These are phyloP conservation scores for Malthinus flaveolus DNA, from an alignment of 2,888 invertebrate species.

Conservation along the genomic window DNA sequence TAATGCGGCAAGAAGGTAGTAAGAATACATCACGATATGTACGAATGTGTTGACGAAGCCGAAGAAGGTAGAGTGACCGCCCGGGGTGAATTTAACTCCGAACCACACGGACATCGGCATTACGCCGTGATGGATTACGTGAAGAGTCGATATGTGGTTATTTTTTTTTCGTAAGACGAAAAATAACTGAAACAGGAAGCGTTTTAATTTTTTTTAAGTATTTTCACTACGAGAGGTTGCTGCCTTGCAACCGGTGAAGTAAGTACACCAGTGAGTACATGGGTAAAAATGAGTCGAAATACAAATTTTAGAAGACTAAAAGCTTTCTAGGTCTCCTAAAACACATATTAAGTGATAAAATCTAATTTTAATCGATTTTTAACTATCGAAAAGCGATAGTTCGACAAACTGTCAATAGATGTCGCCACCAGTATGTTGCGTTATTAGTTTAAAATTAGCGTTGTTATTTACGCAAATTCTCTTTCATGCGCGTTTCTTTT, in stretches of 20 bases:
- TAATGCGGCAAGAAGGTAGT: conserved; percentile 86
- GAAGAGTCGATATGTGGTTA: conserved; percentile 90
- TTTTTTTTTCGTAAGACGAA: conserved; percentile 94
- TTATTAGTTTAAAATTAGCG: neutral
- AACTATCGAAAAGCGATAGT: too few species aligned
- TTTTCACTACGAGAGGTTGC: too few species aligned
- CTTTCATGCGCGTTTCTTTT: too few species aligned
- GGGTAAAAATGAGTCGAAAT: too few species aligned
- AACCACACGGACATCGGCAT: conserved; percentile 94
- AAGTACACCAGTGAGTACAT: too few species aligned
- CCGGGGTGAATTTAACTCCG: conserved; percentile 65
- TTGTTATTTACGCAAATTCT: neutral
- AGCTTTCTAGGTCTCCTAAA: too few species aligned
- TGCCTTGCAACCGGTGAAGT: too few species aligned
- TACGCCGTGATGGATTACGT: conserved; percentile 95
- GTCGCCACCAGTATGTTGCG: too few species aligned
- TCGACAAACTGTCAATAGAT: too few species aligned
- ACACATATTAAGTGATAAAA: too few species aligned
- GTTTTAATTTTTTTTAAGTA: neutral
- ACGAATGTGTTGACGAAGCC: conserved; percentile 93
- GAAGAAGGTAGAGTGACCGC: conserved; percentile 93
- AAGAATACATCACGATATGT: conserved; percentile 93
- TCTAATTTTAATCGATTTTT: too few species aligned
- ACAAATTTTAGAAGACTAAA: too few species aligned
- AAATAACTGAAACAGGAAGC: conserved; percentile 65